Evolutionary conservation across 2,888 invertebrate species (phyloP), one percentile per base, ranked within the genome.

Genomic region (Latrodectus elegans): DNA sequence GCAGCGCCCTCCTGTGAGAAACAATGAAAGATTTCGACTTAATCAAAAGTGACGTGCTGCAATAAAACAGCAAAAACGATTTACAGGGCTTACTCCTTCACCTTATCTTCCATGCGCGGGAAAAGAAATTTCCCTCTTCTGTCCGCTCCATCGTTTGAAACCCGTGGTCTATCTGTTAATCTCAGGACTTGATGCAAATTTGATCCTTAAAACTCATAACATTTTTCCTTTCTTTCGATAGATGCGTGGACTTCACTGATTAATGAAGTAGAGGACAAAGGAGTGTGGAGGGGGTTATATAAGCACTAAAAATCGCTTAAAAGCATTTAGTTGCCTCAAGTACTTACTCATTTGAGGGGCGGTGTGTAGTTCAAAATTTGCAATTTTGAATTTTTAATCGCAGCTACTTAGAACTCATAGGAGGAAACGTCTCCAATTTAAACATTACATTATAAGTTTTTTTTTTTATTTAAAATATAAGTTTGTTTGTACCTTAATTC

Each of bases 1-100:
- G 38, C 67, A 55, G 81, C 86, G 77, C 76, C 78, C 65, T 73
- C 78, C 49, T 38, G 84, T 55, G 84, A 65, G 52, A n/a, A 15
- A n/a, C 72, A 81, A 49, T 87, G 86, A 87, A 76, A 79, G 73
- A 87, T 87, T 87, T 77, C 81, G 26, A 53, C 72, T 26, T 87
- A 81, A 87, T 87, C 86, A 87, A 67, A 77, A 77, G 77, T 82
- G 86, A 87, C 86, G 67, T 53, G 53, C n/a, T 17, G 52, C 72
- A 60, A 71, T 65, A 51, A 71, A 78, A 76, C 64, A 53, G 55
- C 73, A 78, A 84, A 84, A 84, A 78, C 17, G 65, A 14, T 49
- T 49, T 53, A 73, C 53, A 17, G 10, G n/a, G n/a, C 14, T 60
- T 60, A n/a, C 71, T 15, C 70, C n/a, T 49, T n/a, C 53, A 6